Base-by-base conservation (phyloP, 2,113 vertebrate species). In the Coracopsis vasa region DNA sequence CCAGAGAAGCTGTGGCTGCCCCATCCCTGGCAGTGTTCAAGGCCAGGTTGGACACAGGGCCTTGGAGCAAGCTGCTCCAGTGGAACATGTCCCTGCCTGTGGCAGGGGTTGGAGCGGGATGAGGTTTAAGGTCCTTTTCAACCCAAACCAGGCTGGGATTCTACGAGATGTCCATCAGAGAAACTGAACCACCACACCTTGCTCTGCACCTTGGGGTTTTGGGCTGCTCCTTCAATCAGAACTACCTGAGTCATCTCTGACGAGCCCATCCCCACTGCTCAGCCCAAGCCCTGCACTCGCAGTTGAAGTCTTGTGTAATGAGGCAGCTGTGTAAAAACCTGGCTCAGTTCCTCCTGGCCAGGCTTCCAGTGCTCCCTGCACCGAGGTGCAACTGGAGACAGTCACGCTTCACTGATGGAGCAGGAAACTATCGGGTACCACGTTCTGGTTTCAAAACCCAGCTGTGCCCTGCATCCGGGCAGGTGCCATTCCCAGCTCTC, bases 211-310 rank as follows among this genome's bases (percentile, higher is more conserved):
- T 14, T 33, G 51, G 35, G 44, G 28, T 67, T 94, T 61, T 67
- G 82, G n/a, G 62, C 58, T 72, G 8, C 35, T 89, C 61, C 83
- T 89, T 19, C 10, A 48, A 20, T 31, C 61, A 75, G 50, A 92
- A 79, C 41, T 18, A n/a, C 37, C 86, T 80, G 92, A 97, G 90
- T 93, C 94, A 96, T 33, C n/a, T 45, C 16, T 70, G 71, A 85
- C 90, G 90, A 88, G 74, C 66, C 78, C 14, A 6, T 28, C 67
- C 74, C 85, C 87, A 71, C 78, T 17, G 13, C 74, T 87, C 54
- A 82, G 91, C 66, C 85, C 70, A 37, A 84, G 67, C 5, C 14
- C 5, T 11, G 25, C 74, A 17, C 74, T 7, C 65, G 33, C 56
- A 21, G 61, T 95, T 82, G 25, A 80, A 56, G 47, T 56, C 44